A percentile compares a stretch with the other conserved stretches of the same genome.
Evolutionary conservation across 2,797 vertebrate genomes (phyloP).

Genomic region (Selene dorsalis): DNA sequence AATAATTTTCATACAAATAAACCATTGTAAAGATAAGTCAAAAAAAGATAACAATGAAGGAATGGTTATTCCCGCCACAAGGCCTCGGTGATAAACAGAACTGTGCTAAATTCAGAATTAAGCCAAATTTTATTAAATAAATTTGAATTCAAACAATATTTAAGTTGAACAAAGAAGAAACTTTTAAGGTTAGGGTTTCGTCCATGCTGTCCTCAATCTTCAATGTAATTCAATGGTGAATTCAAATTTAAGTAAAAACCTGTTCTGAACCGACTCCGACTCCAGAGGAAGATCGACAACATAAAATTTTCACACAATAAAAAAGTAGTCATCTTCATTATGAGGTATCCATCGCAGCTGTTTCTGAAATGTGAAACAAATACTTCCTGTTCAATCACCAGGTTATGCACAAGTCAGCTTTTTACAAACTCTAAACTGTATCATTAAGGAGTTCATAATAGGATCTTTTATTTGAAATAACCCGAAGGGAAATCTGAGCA

Average conservation of each 20-base stretch:
- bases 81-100: constrained; percentile 49
- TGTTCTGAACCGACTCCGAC: constrained; percentile 31
- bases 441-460: background rate
- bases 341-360: constrained; percentile 82
- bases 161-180: constrained; percentile 12
- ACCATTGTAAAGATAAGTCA: constrained; percentile 42
- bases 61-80: constrained; percentile 53
- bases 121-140: constrained; percentile 3
- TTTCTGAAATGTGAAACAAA: constrained; percentile 75
- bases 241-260: constrained; percentile 7
- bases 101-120: constrained; percentile 9
- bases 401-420: background rate
- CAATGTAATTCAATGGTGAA: background rate
- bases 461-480: background rate
- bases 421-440: background rate
- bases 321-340: constrained; percentile 63
- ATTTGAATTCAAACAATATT: constrained; percentile 16
- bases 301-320: constrained; percentile 46
- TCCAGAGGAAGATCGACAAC: constrained; percentile 6
- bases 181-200: background rate
- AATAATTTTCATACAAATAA: constrained; percentile 71
- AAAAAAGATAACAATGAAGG: constrained; percentile 20
- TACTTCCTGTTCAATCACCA: background rate
- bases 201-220: constrained; percentile 2
- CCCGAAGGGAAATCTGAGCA: too few species aligned